Evolutionary conservation across 2,888 invertebrate species (phyloP), one percentile per base, ranked within the genome.

Genomic region (Stictocephala bisonia): DNA sequence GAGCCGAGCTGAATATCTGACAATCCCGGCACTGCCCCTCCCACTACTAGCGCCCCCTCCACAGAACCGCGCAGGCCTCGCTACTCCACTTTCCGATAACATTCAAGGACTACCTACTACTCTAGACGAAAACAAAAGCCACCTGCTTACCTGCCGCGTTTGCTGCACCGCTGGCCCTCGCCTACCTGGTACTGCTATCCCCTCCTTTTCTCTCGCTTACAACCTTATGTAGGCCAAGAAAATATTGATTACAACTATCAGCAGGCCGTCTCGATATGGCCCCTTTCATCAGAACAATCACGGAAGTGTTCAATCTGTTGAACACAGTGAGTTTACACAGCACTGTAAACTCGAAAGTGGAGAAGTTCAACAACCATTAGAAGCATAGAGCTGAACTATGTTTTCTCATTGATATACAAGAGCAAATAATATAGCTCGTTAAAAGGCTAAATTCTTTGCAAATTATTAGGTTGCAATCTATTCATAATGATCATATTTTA

Each of bases 61-160:
- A 15, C 71, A n/a, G 26, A 35, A 51, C 7, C 66, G 66, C 48
- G 66, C 67, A 56, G 35, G 29, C 50, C 48, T 58, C 64, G 31
- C 60, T 58, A 40, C 60, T 44, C 82, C 80, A 82, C 82, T 80
- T 80, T 80, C 79, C 77, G 78, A 60, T 29, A 60, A 60, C 60
- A 60, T 60, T 60, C 60, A 60, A 60, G 60, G 60, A 35, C 40
- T 40, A 29, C 22, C 22, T 60, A 60, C 60, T 60, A 60, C 2
- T 18, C 40, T n/a, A 13, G 4, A 22, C 7, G 60, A 40, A 60
- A 60, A 60, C 60, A 60, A 29, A 20, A 1, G 18, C 35, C 7
- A 18, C n/a, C 31, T 60, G 40, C 56, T 29, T 53, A 24, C 53
- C 51, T n/a, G 40, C 22, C 3, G 35, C 40, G n/a, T 1, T 3